Conservation (phyloP, 2,113 vertebrate species). For the Equus quagga region DNA sequence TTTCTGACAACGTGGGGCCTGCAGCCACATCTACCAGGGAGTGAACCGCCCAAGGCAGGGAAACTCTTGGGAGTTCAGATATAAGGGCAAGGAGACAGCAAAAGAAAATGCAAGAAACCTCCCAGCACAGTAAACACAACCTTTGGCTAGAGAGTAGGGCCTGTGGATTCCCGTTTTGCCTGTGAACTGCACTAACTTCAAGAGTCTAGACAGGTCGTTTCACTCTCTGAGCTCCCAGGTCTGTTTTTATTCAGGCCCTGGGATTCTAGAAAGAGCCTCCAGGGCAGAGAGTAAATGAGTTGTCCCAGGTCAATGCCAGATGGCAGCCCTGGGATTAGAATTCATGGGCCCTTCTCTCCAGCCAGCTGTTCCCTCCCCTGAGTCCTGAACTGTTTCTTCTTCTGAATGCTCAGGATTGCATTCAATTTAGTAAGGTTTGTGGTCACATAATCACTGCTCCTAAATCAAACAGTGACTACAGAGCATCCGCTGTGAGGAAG, state of each 20-base stretch:
- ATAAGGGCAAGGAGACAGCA: constrained; percentile 1
- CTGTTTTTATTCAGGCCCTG: constrained; percentile 59
- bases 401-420: constrained; percentile 65
- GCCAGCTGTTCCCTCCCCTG: constrained; percentile 69
- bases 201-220: constrained; percentile 54
- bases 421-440: constrained; percentile 70
- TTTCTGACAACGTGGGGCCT: constrained; percentile 23
- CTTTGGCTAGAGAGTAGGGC: neutral
- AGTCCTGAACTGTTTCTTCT: constrained; percentile 56
- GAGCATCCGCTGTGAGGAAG: constrained; percentile 29
- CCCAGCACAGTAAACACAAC: neutral
- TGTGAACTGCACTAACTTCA: constrained; percentile 25
- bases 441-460: constrained; percentile 61
- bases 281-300: constrained; percentile 67
- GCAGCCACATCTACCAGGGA: neutral
- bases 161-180: neutral
- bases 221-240: neutral
- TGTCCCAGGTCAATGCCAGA: constrained; percentile 72
- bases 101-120: constrained; percentile 48
- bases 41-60: neutral
- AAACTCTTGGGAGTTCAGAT: neutral
- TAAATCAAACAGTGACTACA: constrained; percentile 64
- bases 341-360: constrained; percentile 60
- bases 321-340: constrained; percentile 69
- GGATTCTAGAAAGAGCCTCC: constrained; percentile 62